Evolutionary conservation across 2,888 invertebrate genomes (phyloP).

Genomic region (Melanchra persicariae): DNA sequence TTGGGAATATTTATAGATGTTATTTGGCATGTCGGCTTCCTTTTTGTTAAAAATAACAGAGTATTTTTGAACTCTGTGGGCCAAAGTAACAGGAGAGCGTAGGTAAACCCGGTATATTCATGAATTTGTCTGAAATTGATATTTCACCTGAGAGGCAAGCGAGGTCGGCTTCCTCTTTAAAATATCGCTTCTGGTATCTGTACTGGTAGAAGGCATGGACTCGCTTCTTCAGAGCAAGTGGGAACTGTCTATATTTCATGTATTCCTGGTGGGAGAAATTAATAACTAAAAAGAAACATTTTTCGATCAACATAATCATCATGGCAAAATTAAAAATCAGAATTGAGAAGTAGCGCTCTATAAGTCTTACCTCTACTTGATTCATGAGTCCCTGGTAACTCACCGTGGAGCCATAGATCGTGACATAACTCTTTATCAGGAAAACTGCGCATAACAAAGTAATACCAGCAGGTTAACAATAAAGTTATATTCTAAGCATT

Average conservation of each 20-base stretch:
- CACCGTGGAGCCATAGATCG: slow-evolving; percentile 71
- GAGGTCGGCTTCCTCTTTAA: slow-evolving; percentile 89
- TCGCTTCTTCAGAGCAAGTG: slow-evolving; percentile 87
- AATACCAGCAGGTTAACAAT: neutral
- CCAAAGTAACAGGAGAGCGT: too few species aligned
- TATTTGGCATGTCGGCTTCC: too few species aligned
- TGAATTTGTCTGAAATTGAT: too few species aligned
- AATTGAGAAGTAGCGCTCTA: neutral
- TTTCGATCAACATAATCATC: too few species aligned
- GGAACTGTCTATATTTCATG: slow-evolving; percentile 91
- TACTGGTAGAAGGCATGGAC: slow-evolving; percentile 91
- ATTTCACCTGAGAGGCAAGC: slow-evolving; percentile 87
- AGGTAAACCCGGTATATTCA: too few species aligned
- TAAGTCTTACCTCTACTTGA: slow-evolving; percentile 81
- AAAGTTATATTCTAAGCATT: neutral
- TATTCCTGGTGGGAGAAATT: slow-evolving; percentile 84
- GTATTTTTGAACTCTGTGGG: too few species aligned
- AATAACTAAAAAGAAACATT: neutral
- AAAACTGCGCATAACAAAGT: slow-evolving; percentile 70
- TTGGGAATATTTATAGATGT: too few species aligned
- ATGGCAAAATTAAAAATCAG: too few species aligned
- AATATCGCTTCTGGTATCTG: slow-evolving; percentile 90
- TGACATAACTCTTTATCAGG: slow-evolving; percentile 75
- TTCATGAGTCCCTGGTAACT: slow-evolving; percentile 87
- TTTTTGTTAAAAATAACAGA: too few species aligned